phyloP scores from a whole-genome alignment of 2,888 invertebrate species.

The Drosophila longiperda region DNA sequence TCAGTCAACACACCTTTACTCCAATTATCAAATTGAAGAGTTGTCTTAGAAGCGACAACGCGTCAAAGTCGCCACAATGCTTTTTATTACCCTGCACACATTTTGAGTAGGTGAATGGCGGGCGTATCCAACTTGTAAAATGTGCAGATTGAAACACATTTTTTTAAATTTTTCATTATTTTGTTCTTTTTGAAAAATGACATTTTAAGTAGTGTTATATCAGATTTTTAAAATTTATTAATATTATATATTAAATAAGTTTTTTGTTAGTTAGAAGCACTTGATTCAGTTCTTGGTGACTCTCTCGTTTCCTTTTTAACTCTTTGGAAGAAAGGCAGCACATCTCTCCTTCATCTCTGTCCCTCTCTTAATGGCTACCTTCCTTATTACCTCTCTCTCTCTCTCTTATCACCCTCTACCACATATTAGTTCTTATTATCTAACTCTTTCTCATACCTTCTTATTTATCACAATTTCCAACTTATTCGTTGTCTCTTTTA shows the following conservation, averaged over 20 bases:
- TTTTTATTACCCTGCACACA: background rate
- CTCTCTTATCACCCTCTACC: background rate
- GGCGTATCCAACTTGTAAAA: background rate
- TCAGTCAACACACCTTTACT: slow-evolving; percentile 18
- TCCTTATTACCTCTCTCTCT: background rate
- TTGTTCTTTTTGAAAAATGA: background rate
- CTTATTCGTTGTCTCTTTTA: background rate
- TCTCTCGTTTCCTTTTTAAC: background rate
- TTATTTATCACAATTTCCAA: background rate
- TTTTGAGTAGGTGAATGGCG: background rate
- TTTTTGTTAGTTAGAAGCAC: background rate
- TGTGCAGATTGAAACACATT: background rate
- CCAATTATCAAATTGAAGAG: slow-evolving; percentile 7
- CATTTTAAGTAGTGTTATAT: background rate
- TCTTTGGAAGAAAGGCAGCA: background rate
- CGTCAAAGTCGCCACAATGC: slow-evolving; percentile 3
- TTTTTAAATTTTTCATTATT: background rate
- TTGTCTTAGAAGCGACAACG: slow-evolving; percentile 10
- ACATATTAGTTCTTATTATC: background rate
- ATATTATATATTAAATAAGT: too few species aligned
- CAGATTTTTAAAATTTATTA: background rate
- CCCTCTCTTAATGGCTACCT: background rate
- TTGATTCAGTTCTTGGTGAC: too few species aligned
- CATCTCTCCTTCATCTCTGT: background rate
- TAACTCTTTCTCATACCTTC: background rate